Conservation (phyloP, 2,797 vertebrate genomes). For the Syndactyla subalaris region DNA sequence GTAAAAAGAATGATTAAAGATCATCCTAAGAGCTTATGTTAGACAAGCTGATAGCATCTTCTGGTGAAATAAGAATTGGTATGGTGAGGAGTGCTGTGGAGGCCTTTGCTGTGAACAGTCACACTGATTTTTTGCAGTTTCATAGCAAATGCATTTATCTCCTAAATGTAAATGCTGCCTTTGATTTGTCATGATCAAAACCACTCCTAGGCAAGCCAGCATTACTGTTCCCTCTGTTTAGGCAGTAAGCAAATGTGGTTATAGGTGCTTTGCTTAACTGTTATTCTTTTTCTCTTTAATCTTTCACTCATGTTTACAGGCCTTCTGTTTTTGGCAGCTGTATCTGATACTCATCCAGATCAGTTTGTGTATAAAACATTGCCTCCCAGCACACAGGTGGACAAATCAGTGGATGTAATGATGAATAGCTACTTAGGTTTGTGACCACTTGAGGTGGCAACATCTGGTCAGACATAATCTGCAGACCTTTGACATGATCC, state of each 20-base stretch:
- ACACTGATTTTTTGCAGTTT: neutral
- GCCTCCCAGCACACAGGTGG: constrained; percentile 73
- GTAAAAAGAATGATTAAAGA: neutral
- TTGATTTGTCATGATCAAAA: neutral
- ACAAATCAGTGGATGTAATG: constrained; percentile 77
- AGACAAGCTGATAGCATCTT: neutral
- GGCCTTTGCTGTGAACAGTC: neutral
- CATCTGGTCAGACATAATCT: constrained; percentile 66
- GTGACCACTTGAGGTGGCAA: constrained; percentile 74
- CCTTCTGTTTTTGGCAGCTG: constrained; percentile 86
- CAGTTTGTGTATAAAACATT: constrained; percentile 87
- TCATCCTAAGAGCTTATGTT: neutral
- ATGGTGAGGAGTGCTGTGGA: neutral
- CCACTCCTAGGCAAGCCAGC: neutral
- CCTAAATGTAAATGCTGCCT: neutral
- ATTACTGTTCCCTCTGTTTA: neutral
- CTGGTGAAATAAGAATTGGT: neutral
- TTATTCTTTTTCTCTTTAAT: constrained; percentile 60
- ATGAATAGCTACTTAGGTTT: constrained; percentile 92
- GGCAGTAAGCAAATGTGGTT: neutral
- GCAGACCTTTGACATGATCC: constrained; percentile 52
- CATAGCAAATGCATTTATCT: neutral
- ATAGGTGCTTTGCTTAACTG: constrained; percentile 10
- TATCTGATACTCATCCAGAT: constrained; percentile 80
- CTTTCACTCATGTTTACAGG: constrained; percentile 66